Evolutionary conservation across 2,888 invertebrate genomes (phyloP).

Genomic region (Drosophila fulvimacula): DNA sequence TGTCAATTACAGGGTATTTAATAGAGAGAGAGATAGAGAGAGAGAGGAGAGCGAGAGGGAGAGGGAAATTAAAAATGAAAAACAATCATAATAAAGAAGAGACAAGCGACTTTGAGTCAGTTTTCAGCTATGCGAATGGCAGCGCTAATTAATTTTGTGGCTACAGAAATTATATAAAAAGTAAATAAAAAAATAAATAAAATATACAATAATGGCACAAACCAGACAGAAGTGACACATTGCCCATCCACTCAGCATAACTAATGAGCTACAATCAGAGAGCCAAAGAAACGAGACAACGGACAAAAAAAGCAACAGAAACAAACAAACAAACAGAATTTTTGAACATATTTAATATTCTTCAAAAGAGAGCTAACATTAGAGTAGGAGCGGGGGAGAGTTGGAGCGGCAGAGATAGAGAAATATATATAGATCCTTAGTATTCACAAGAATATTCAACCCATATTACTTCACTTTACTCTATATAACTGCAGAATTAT

Average conservation of each 20-base stretch:
- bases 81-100: conserved; percentile 25
- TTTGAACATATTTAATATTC: neutral
- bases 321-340: neutral
- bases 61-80: conserved; percentile 16
- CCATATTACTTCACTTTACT: neutral
- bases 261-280: conserved; percentile 45
- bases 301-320: neutral
- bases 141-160: conserved; percentile 69
- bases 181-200: conserved; percentile 68
- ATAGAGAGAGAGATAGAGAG: neutral
- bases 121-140: conserved; percentile 57
- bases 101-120: conserved; percentile 37
- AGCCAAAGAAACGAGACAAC: neutral
- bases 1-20: conserved; percentile 7
- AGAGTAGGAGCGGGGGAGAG: neutral
- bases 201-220: conserved; percentile 61
- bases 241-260: conserved; percentile 63
- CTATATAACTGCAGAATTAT: neutral
- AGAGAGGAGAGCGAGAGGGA: neutral
- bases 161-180: conserved; percentile 65
- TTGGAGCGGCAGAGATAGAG: neutral
- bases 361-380: neutral
- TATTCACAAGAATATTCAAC: neutral
- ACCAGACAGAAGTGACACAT: conserved; percentile 66
- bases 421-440: neutral